These are phyloP conservation scores for Chaenocephalus aceratus DNA, from an alignment of 2,113 vertebrate genomes.

Conservation along the genomic window DNA sequence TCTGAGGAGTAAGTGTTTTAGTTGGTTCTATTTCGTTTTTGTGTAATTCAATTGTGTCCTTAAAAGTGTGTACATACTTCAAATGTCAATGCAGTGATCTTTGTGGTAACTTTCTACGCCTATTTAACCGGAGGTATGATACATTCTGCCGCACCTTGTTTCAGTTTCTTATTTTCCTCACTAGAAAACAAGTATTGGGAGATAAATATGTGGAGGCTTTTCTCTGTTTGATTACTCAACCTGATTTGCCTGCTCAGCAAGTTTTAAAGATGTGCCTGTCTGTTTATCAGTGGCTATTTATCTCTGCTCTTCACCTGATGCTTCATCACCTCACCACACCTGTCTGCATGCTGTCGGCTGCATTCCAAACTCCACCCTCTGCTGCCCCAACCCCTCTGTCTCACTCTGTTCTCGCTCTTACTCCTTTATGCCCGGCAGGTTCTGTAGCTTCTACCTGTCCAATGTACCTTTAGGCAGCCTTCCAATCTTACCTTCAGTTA, in stretches of 20 bases:
- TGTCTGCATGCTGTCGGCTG: conserved; percentile 10
- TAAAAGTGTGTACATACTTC: neutral
- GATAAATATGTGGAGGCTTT: neutral
- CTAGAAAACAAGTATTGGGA: neutral
- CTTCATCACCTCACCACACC: conserved; percentile 8
- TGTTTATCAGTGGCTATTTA: neutral
- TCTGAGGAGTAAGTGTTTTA: neutral
- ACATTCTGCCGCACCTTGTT: neutral
- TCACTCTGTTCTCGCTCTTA: neutral
- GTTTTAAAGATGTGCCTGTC: neutral
- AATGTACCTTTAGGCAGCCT: no score
- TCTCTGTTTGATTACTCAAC: neutral
- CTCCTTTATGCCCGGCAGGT: neutral
- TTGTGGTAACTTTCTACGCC: neutral
- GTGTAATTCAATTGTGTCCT: neutral
- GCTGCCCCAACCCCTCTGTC: neutral
- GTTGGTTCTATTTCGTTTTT: neutral
- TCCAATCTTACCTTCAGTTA: no score
- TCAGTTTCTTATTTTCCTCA: neutral
- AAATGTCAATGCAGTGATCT: neutral
- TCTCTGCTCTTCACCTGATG: neutral
- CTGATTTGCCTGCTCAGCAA: neutral
- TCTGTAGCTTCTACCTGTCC: neutral
- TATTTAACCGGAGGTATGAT: neutral
- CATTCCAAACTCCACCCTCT: conserved; percentile 45